phyloP scores from a whole-genome alignment of 2,888 invertebrate species.

The Nudaria mundana region DNA sequence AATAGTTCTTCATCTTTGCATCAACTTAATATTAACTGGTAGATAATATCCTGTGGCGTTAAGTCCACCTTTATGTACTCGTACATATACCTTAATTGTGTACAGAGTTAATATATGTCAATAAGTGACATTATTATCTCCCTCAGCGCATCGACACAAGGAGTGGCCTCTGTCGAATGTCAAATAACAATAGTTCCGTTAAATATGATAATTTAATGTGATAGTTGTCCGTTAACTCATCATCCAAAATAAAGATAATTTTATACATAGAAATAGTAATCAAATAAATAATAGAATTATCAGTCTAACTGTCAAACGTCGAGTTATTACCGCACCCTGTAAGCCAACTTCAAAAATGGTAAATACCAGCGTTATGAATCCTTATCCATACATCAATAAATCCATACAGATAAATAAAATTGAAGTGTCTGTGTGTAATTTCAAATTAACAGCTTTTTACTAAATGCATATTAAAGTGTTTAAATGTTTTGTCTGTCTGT shows the following conservation, averaged over 20 bases:
- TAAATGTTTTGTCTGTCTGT: too few species aligned
- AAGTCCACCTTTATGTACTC: too few species aligned
- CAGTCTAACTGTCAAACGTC: neutral
- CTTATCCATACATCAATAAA: too few species aligned
- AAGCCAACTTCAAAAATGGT: neutral
- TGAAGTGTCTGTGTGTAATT: too few species aligned
- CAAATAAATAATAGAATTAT: constrained; percentile 4
- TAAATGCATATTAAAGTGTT: too few species aligned
- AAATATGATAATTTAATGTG: constrained; percentile 4
- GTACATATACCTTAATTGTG: too few species aligned
- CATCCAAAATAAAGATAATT: neutral
- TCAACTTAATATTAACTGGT: too few species aligned
- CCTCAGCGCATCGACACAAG: neutral
- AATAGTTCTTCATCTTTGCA: too few species aligned
- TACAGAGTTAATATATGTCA: too few species aligned
- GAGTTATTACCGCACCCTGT: neutral
- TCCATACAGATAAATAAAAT: too few species aligned
- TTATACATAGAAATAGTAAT: neutral
- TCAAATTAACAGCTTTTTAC: too few species aligned
- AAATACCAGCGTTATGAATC: neutral
- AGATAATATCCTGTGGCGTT: too few species aligned
- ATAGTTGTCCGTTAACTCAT: constrained; percentile 1
- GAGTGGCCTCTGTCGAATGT: constrained; percentile 1
- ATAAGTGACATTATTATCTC: neutral
- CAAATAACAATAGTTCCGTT: constrained; percentile 1